These are phyloP conservation scores for Eunapius fragilis DNA, from an alignment of 37 sponge, comb jelly and placozoan species.

Conservation along the genomic window DNA sequence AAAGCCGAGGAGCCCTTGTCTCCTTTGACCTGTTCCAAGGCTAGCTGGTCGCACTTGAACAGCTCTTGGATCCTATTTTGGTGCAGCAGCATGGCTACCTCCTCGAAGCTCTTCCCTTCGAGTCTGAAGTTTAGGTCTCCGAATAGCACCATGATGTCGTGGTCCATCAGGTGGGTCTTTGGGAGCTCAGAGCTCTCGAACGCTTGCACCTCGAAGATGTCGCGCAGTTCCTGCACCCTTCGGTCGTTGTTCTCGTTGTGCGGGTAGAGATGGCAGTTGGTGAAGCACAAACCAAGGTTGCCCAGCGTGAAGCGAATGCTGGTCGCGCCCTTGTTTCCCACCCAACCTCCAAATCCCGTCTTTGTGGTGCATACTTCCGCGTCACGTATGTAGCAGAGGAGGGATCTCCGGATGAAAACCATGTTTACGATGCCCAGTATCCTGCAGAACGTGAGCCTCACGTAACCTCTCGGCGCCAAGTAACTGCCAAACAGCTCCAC, in stretches of 20 bases:
- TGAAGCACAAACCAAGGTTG: constrained; percentile 62
- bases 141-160: constrained; percentile 72
- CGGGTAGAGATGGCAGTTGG: constrained; percentile 77
- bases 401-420: constrained; percentile 78
- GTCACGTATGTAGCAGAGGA: constrained; percentile 66
- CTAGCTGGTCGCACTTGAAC: constrained; percentile 61
- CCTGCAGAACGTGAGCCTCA: constrained; percentile 32
- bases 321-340: constrained; percentile 84
- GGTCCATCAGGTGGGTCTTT: constrained; percentile 14
- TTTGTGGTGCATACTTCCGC: constrained; percentile 38
- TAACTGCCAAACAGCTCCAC: constrained; percentile 40
- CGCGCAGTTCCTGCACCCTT: constrained; percentile 57
- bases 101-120: constrained; percentile 54
- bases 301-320: constrained; percentile 61
- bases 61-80: constrained; percentile 21
- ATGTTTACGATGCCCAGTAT: constrained; percentile 67
- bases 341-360: constrained; percentile 75
- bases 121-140: constrained; percentile 86
- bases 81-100: constrained; percentile 29
- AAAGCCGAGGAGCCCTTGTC: constrained; percentile 31
- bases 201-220: constrained; percentile 45
- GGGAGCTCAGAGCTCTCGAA: constrained; percentile 19
- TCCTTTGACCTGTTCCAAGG: constrained; percentile 54
- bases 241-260: constrained; percentile 63
- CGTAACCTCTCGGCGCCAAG: constrained; percentile 58